A percentile compares a stretch with the other conserved stretches of the same genome.
Conservation (phyloP, 1,140 invertebrate genomes). For the Dysdera silvatica region DNA sequence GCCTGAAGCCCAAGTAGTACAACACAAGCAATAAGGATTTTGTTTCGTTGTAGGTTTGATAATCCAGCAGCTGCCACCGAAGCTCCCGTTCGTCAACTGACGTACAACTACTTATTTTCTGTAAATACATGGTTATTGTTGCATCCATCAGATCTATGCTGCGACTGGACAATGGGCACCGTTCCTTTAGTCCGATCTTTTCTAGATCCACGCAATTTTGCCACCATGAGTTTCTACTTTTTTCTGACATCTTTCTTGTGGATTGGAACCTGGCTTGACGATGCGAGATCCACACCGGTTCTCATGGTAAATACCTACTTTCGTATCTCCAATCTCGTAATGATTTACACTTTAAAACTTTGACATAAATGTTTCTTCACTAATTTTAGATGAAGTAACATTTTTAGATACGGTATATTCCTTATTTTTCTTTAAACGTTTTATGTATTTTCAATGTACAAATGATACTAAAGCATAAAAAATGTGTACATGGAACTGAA, state of each 20-base stretch:
- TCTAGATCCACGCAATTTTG: constrained; percentile 72
- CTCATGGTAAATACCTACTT: no score
- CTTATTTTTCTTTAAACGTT: no score
- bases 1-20: no score
- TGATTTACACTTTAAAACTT: no score
- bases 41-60: constrained; percentile 60
- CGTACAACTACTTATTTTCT: constrained; percentile 84
- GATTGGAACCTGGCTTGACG: constrained; percentile 4
- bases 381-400: no score
- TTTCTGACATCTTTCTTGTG: constrained; percentile 45
- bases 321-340: no score
- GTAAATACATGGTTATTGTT: constrained; percentile 84
- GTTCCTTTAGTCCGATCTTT: constrained; percentile 74
- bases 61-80: constrained; percentile 78
- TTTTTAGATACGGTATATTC: no score
- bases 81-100: constrained; percentile 72
- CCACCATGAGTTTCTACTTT: constrained; percentile 63
- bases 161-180: constrained; percentile 98
- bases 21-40: no score
- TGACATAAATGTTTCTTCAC: no score
- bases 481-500: no score
- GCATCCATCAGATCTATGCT: constrained; percentile 81
- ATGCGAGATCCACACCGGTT: constrained; percentile 5
- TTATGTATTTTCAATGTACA: no score
- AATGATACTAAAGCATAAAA: no score